Evolutionary conservation across 1,140 invertebrate genomes (phyloP).

Genomic region (Drosophila parvula): DNA sequence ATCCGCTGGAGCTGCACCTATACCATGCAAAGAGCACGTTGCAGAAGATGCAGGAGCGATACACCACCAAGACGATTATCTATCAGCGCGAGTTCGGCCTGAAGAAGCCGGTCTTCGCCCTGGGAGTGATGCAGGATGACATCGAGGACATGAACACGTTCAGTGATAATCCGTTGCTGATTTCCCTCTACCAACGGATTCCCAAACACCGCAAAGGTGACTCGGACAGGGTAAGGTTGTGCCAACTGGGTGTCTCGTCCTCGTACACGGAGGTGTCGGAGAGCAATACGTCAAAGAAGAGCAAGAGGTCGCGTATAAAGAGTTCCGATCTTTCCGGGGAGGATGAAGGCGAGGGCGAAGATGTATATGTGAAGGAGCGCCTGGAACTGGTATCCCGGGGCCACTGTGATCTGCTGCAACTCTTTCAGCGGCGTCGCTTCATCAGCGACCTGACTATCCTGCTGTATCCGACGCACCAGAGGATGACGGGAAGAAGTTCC

Average conservation of each 20-base stretch:
- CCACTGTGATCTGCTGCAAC: slow-evolving; percentile 69
- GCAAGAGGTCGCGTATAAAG: neutral
- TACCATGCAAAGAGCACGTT: slow-evolving; percentile 63
- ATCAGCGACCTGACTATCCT: slow-evolving; percentile 50
- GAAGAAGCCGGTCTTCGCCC: slow-evolving; percentile 55
- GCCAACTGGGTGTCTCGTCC: neutral
- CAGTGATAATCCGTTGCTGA: slow-evolving; percentile 68
- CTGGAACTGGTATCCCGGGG: slow-evolving; percentile 64
- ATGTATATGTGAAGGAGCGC: slow-evolving; percentile 33
- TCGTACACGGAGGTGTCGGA: neutral
- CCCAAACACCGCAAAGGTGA: slow-evolving; percentile 39
- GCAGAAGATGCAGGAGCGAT: slow-evolving; percentile 69
- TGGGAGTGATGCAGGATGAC: slow-evolving; percentile 65
- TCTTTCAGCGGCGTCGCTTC: slow-evolving; percentile 64
- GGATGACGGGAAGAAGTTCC: neutral
- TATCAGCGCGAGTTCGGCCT: slow-evolving; percentile 54
- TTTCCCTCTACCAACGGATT: slow-evolving; percentile 65
- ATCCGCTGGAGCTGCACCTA: slow-evolving; percentile 67
- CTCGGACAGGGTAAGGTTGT: neutral
- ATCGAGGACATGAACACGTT: slow-evolving; percentile 72
- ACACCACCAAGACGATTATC: slow-evolving; percentile 69
- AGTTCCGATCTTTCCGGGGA: neutral
- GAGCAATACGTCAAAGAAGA: neutral
- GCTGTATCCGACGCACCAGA: slow-evolving; percentile 58
- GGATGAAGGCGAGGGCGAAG: slow-evolving; percentile 30